Percentiles rank a stretch among this genome's conserved stretches.
Conservation (phyloP, 2,113 vertebrate species). For the Vidua macroura region DNA sequence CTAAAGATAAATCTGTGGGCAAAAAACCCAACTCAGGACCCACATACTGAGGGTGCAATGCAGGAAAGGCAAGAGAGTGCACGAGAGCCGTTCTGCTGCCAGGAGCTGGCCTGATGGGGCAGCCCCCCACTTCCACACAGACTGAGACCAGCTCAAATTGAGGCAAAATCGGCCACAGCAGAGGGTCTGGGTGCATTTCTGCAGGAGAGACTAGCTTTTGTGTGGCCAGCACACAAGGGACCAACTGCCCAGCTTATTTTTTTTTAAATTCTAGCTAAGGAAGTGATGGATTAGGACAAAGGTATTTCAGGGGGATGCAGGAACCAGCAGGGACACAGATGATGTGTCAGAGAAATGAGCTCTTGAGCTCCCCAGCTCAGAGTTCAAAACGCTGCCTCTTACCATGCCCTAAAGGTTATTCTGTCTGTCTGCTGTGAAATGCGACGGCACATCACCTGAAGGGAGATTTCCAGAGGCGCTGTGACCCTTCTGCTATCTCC, state of each 20-base stretch:
- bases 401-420: constrained; percentile 57
- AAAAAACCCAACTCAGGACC: background rate
- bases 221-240: background rate
- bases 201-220: background rate
- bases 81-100: accelerated
- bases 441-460: constrained; percentile 11
- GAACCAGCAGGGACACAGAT: background rate
- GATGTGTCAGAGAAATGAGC: constrained; percentile 44
- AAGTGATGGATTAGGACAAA: constrained; percentile 33
- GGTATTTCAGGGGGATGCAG: constrained; percentile 28
- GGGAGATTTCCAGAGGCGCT: constrained; percentile 54
- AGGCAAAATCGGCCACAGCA: background rate
- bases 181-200: background rate
- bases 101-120: background rate
- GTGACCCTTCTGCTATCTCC: constrained; percentile 57
- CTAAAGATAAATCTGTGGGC: background rate
- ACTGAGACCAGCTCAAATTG: background rate
- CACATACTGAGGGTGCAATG: accelerated
- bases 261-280: background rate
- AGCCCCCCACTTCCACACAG: background rate
- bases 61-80: background rate
- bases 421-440: constrained; percentile 49
- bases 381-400: constrained; percentile 50
- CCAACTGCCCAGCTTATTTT: background rate
- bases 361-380: background rate